Conservation (phyloP, 2,888 invertebrate genomes). For the Tortricodes alternella region DNA sequence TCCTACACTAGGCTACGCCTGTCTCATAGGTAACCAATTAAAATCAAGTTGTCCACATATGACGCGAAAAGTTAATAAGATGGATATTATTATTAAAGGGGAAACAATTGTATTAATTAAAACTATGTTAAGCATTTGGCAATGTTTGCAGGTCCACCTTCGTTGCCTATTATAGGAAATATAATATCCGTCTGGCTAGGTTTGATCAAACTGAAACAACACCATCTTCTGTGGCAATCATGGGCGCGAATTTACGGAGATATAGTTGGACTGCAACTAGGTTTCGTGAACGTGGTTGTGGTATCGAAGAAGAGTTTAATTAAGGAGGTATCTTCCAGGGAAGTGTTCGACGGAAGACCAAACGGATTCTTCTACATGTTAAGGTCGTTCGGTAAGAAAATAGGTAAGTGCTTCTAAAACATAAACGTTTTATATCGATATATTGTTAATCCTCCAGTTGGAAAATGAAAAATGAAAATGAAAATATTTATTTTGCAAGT, state of each 20-base stretch:
- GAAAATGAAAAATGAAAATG: no score
- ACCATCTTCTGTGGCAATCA: conserved; percentile 84
- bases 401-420: conserved; percentile 73
- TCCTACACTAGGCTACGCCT: no score
- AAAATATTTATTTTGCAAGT: no score
- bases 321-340: conserved; percentile 83
- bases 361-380: conserved; percentile 87
- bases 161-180: conserved; percentile 66
- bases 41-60: no score
- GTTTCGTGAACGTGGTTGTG: conserved; percentile 83
- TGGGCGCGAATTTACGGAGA: conserved; percentile 84
- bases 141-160: conserved; percentile 60
- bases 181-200: conserved; percentile 58
- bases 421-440: no score
- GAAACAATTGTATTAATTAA: no score
- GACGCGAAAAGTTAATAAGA: no score
- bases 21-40: no score
- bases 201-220: conserved; percentile 54
- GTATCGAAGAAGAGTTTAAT: conserved; percentile 85
- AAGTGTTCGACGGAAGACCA: conserved; percentile 88
- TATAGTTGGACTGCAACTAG: conserved; percentile 85
- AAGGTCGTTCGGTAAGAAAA: conserved; percentile 86
- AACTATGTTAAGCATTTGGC: background rate
- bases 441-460: no score
- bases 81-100: no score